Evolutionary conservation across 2,888 invertebrate genomes (phyloP).

Genomic region (Stenodera caucasica): DNA sequence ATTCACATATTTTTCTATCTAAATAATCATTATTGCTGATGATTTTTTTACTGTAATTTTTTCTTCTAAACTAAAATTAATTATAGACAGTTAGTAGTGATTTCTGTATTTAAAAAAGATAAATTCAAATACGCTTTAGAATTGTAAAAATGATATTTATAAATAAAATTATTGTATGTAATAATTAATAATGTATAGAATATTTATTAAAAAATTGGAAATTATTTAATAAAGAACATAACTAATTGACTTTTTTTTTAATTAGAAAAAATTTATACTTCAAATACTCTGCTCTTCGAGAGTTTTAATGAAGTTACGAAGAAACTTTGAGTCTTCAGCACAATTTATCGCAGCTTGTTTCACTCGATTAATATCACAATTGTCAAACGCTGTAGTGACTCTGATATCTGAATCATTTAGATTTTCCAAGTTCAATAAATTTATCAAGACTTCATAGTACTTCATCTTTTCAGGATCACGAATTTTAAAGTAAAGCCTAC

Average conservation of each 20-base stretch:
- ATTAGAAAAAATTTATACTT: no score
- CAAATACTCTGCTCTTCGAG: not conserved
- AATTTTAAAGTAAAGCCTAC: slow-evolving; percentile 8
- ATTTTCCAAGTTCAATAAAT: slow-evolving; percentile 12
- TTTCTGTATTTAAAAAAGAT: not conserved
- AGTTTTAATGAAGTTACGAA: not conserved
- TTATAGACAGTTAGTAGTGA: not conserved
- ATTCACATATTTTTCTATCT: not conserved
- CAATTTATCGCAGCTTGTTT: slow-evolving; percentile 8
- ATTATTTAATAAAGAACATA: no score
- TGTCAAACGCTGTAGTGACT: not conserved
- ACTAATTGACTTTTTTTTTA: no score
- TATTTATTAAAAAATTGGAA: no score
- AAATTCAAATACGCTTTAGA: slow-evolving; percentile 1
- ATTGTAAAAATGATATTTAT: not conserved
- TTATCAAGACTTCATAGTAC: slow-evolving; percentile 4
- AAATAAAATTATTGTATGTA: no score
- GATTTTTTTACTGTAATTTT: not conserved
- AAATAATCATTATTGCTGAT: not conserved
- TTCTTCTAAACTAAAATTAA: not conserved
- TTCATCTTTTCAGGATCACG: not conserved
- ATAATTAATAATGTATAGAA: no score
- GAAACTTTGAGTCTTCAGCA: slow-evolving; percentile 7
- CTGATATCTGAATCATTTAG: slow-evolving; percentile 5
- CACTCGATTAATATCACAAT: slow-evolving; percentile 2